These are phyloP conservation scores for Rhopalosiphum padi DNA, from an alignment of 1,140 invertebrate species.

Conservation along the genomic window DNA sequence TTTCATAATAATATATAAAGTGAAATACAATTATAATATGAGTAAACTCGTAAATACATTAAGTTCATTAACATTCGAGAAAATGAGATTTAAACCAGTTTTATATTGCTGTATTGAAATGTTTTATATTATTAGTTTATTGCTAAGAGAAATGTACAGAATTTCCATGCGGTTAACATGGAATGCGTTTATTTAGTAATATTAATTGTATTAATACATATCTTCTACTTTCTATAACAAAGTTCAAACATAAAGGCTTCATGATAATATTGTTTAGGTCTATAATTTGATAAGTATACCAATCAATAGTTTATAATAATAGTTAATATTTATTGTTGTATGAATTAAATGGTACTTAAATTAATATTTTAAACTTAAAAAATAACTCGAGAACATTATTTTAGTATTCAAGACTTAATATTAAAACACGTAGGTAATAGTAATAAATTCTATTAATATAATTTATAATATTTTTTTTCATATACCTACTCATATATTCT, in stretches of 20 bases:
- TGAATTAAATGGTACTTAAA: neutral
- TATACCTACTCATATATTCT: neutral
- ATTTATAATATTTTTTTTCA: neutral
- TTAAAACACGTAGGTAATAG: neutral
- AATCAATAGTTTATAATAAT: neutral
- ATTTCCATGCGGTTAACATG: neutral
- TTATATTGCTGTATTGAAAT: constrained; percentile 6
- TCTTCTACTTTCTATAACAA: constrained; percentile 12
- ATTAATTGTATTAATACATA: neutral
- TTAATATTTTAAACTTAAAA: neutral
- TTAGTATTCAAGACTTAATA: no score
- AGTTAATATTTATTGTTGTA: neutral
- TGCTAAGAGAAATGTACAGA: neutral
- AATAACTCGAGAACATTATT: no score
- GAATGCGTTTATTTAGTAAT: constrained; percentile 6
- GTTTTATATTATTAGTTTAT: neutral
- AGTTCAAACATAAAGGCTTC: neutral
- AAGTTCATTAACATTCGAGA: neutral
- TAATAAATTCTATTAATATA: neutral
- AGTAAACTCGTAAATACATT: neutral
- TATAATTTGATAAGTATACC: neutral
- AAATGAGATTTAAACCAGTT: constrained; percentile 34
- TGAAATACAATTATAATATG: neutral
- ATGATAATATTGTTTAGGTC: neutral
- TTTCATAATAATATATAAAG: neutral